Conservation (phyloP, 2,797 vertebrate species). For the Ceryle rudis region DNA sequence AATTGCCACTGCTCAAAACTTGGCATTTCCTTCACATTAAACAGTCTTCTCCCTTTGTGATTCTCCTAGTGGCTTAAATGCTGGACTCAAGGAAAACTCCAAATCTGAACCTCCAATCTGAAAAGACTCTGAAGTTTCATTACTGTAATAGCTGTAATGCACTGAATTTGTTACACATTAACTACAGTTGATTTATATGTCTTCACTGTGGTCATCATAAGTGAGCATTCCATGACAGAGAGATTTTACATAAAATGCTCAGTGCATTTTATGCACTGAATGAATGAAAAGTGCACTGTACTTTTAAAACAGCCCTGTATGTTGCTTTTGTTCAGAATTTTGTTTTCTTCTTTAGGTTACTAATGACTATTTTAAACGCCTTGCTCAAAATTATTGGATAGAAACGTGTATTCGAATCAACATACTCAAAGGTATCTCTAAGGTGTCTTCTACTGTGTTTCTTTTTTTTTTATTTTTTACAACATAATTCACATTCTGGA, state of each 20-base stretch:
- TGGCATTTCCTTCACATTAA: neutral
- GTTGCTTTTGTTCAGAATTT: neutral
- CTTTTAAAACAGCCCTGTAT: neutral
- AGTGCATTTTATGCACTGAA: too few relatives aligned
- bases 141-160: neutral
- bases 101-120: neutral
- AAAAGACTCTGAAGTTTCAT: neutral
- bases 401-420: neutral
- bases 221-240: neutral
- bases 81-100: neutral
- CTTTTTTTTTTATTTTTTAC: neutral
- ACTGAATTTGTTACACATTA: neutral
- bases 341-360: neutral
- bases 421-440: neutral
- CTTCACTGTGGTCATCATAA: neutral
- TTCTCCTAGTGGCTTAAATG: neutral
- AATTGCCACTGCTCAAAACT: neutral
- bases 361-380: neutral
- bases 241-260: neutral
- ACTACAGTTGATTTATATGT: accelerated
- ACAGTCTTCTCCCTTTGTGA: accelerated
- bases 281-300: accelerated
- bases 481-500: neutral
- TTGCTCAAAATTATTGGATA: neutral
- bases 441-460: accelerated